Evolutionary conservation across 2,797 vertebrate genomes (phyloP).

Genomic region (Pseudopleuronectes americanus): DNA sequence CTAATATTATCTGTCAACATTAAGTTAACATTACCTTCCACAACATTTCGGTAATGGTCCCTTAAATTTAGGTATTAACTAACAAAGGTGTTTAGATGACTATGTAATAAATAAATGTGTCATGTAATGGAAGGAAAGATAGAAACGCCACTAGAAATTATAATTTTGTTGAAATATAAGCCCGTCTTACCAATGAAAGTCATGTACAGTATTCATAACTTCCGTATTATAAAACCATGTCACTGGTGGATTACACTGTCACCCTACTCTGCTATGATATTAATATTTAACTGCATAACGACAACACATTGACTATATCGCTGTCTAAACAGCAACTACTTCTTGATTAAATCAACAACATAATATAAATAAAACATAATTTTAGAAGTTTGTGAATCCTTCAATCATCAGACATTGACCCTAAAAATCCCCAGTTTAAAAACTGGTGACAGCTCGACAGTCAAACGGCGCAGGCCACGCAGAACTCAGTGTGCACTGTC

Average conservation of each 20-base stretch:
- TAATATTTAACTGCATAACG: neutral
- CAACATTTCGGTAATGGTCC: too few relatives aligned
- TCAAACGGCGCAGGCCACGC: slow-evolving; percentile 2
- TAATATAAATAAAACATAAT: neutral
- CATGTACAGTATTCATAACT: slow-evolving; percentile 23
- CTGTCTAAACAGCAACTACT: neutral
- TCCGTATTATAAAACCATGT: slow-evolving; percentile 8
- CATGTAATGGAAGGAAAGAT: too few relatives aligned
- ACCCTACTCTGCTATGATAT: neutral
- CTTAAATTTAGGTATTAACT: too few relatives aligned
- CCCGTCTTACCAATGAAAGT: neutral
- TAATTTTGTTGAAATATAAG: neutral
- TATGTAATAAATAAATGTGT: too few relatives aligned
- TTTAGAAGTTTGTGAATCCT: neutral
- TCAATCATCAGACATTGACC: neutral
- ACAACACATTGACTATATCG: neutral
- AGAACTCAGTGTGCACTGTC: slow-evolving; percentile 11
- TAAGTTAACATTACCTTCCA: too few relatives aligned
- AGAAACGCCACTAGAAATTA: neutral
- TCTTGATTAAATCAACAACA: neutral
- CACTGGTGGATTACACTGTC: neutral
- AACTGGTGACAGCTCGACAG: slow-evolving; percentile 33
- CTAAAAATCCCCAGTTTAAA: too few relatives aligned
- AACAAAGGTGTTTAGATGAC: too few relatives aligned
- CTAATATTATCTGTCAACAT: too few relatives aligned